These are phyloP conservation scores for Thalassaphorura encarpata DNA, from an alignment of 1,140 invertebrate genomes.

Conservation along the genomic window DNA sequence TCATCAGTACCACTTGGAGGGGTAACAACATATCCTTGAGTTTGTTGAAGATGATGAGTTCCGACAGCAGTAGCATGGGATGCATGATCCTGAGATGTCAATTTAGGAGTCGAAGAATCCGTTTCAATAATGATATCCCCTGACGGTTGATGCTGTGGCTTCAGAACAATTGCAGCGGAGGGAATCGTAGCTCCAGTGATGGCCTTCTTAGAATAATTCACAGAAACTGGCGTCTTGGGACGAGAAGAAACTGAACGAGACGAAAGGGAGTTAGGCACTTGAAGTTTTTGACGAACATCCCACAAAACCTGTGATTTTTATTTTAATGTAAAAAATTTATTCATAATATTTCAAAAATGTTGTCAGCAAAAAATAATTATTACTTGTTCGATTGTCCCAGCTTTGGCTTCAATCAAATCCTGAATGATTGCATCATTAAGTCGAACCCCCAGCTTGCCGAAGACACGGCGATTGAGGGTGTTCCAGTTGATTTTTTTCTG, in stretches of 20 bases:
- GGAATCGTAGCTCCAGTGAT: too few species aligned
- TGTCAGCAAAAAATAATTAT: too few species aligned
- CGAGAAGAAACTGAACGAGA: neutral
- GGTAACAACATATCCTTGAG: neutral
- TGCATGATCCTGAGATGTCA: too few species aligned
- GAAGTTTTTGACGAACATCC: conserved; percentile 13
- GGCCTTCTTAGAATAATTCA: too few species aligned
- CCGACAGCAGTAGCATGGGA: too few species aligned
- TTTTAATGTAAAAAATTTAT: neutral
- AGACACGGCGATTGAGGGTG: conserved; percentile 24
- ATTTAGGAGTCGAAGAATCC: too few species aligned
- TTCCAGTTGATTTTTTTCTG: conserved; percentile 29
- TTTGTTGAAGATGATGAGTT: neutral
- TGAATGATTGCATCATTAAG: conserved; percentile 16
- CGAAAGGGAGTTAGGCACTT: neutral
- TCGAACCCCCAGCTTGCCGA: conserved; percentile 20
- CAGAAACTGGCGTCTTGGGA: too few species aligned
- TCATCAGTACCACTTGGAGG: neutral
- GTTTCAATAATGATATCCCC: too few species aligned
- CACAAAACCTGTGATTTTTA: conserved; percentile 16
- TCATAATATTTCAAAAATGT: neutral
- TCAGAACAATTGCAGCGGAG: neutral
- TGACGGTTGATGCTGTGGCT: too few species aligned
- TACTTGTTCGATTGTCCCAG: conserved; percentile 27
- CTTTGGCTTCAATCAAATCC: conserved; percentile 15